Evolutionary conservation across 1,140 invertebrate species (phyloP).

Genomic region (Nebria ingens): DNA sequence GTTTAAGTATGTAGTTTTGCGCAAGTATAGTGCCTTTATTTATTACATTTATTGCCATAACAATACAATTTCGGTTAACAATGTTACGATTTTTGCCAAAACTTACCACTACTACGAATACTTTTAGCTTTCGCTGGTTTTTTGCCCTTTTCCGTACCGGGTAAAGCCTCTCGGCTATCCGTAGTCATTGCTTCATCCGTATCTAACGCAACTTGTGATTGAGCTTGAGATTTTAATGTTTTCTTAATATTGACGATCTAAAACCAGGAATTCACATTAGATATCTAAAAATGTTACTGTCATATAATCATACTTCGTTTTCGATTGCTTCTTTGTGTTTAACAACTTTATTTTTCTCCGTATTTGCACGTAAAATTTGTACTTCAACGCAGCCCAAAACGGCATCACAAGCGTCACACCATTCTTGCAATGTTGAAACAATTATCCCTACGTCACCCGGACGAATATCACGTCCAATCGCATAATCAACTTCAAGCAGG

Average conservation of each 20-base stretch:
- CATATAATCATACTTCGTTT: slow-evolving; percentile 54
- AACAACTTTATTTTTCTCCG: slow-evolving; percentile 69
- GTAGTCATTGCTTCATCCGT: slow-evolving; percentile 47
- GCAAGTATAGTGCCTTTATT: too few species aligned
- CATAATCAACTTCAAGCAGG: slow-evolving; percentile 87
- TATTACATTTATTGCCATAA: too few species aligned
- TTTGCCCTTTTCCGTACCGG: slow-evolving; percentile 37
- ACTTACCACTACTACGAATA: slow-evolving; percentile 42
- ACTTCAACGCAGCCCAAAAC: slow-evolving; percentile 80
- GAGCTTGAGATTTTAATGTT: slow-evolving; percentile 62
- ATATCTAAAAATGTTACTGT: background rate
- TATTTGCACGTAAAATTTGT: slow-evolving; percentile 80
- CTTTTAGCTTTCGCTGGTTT: slow-evolving; percentile 41
- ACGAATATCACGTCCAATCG: slow-evolving; percentile 84
- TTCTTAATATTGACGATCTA: slow-evolving; percentile 73
- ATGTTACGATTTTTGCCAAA: slow-evolving; percentile 45
- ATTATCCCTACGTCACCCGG: slow-evolving; percentile 67
- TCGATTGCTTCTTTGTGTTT: slow-evolving; percentile 77
- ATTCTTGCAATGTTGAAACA: slow-evolving; percentile 70
- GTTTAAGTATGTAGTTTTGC: too few species aligned
- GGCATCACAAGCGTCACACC: slow-evolving; percentile 85
- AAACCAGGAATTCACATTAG: slow-evolving; percentile 17
- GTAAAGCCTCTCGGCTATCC: slow-evolving; percentile 40
- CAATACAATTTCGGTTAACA: too few species aligned
- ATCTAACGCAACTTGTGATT: slow-evolving; percentile 51